Evolutionary conservation across 2,888 invertebrate genomes (phyloP).

Genomic region (Minunthozetes semirufus): DNA sequence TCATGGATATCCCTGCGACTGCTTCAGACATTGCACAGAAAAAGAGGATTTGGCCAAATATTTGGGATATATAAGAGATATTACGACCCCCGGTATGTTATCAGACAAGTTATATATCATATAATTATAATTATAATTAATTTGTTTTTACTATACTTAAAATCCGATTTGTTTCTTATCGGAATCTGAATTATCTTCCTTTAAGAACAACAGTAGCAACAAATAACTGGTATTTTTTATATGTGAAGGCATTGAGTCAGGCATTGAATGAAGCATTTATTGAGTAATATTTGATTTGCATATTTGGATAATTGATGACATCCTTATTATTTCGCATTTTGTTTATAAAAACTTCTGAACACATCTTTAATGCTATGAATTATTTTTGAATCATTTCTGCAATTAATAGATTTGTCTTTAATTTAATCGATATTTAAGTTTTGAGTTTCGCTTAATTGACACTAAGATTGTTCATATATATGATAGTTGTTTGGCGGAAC

Average conservation of each 20-base stretch:
- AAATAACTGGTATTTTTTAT: background rate
- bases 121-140: slow-evolving; percentile 7
- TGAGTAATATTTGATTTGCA: background rate
- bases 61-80: slow-evolving; percentile 39
- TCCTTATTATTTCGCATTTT: background rate
- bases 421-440: no score
- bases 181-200: background rate
- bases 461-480: no score
- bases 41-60: slow-evolving; percentile 39
- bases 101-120: background rate
- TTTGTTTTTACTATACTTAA: background rate
- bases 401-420: no score
- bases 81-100: slow-evolving; percentile 39
- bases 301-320: background rate
- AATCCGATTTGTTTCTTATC: background rate
- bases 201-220: background rate
- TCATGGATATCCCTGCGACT: slow-evolving; percentile 44
- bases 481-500: no score
- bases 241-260: no score
- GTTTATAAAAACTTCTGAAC: background rate
- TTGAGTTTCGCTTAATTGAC: no score
- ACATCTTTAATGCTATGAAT: no score
- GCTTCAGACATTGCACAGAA: slow-evolving; percentile 42
- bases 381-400: no score
- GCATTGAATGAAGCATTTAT: background rate